Base-by-base conservation (phyloP, 2,797 vertebrate genomes). In the Mallotus villosus region DNA sequence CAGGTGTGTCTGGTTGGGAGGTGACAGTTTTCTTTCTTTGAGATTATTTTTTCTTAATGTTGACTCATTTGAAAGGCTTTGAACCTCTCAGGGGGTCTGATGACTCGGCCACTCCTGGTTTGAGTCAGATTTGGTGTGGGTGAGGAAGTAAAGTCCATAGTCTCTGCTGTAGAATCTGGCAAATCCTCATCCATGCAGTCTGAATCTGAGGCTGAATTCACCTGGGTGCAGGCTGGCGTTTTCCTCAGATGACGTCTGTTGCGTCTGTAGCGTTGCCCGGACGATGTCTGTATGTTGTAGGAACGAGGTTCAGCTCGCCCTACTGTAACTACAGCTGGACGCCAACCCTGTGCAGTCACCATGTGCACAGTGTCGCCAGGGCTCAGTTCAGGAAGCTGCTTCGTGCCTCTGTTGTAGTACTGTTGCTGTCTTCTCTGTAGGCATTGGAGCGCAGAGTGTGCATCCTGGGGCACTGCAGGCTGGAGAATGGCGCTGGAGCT, bases 351-450 rank as follows among this genome's bases (percentile, higher is more conserved):
- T 4, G 27, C 27, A 27, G 27, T 65, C 21, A 46, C 41, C 17
- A 71, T 63, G 46, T 63, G 60, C 5, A 63, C 70, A 53, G 61
- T 55, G 1, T 24, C 29, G 1, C 60, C 70, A 1, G 59, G 60
- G 7, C 12, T 5, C 41, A 71, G 46, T 46, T 14, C 41, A 5
- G 60, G 60, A 32, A 71, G 70, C n/a, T 1, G 17, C 25, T 32
- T 71, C 16, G 70, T 6, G 1, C 60, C 46, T 34, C 46, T 53
- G 59, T 71, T 53, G 25, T 71, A 66, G 53, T 66, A 59, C 21
- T 41, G 32, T 4, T 41, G n/a, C n/a, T 68, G 72, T 9, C 21
- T n/a, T 19, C 16, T 24, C 14, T 67, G 55, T 4, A 67, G 53
- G 5, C 21, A 2, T 21, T 53, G 65, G 7, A 62, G 65, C 22